Conservation (phyloP, 1,140 invertebrate species). For the Amyelois transitella region DNA sequence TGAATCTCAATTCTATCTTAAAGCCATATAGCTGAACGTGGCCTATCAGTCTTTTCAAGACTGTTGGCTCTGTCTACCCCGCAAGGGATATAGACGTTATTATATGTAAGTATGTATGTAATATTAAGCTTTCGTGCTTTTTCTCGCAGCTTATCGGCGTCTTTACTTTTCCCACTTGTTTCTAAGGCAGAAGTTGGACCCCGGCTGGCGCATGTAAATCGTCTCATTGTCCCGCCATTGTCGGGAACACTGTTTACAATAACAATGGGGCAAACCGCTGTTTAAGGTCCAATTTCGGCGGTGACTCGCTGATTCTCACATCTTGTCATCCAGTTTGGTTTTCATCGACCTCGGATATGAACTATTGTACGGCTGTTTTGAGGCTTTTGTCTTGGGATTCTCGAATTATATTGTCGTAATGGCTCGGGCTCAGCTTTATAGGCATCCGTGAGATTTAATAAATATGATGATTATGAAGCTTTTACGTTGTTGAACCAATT, state of each 20-base stretch:
- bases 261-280: background rate
- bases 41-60: too few species aligned
- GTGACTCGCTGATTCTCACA: background rate
- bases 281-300: background rate
- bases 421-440: background rate
- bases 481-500: too few species aligned
- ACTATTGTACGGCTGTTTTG: background rate
- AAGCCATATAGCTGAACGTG: too few species aligned
- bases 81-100: too few species aligned
- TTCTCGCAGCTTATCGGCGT: background rate
- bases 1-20: too few species aligned
- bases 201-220: background rate
- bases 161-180: background rate
- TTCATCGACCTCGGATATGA: background rate
- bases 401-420: background rate
- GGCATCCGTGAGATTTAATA: too few species aligned
- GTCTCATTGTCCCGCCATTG: background rate
- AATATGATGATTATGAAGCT: too few species aligned
- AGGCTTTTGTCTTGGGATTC: too few species aligned
- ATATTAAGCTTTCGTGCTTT: too few species aligned
- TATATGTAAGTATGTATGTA: too few species aligned
- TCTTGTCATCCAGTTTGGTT: background rate
- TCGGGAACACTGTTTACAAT: background rate
- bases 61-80: too few species aligned
- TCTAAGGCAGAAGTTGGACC: background rate